These are phyloP conservation scores for Elaphurus davidianus DNA, from an alignment of 2,113 vertebrate genomes.

Conservation along the genomic window DNA sequence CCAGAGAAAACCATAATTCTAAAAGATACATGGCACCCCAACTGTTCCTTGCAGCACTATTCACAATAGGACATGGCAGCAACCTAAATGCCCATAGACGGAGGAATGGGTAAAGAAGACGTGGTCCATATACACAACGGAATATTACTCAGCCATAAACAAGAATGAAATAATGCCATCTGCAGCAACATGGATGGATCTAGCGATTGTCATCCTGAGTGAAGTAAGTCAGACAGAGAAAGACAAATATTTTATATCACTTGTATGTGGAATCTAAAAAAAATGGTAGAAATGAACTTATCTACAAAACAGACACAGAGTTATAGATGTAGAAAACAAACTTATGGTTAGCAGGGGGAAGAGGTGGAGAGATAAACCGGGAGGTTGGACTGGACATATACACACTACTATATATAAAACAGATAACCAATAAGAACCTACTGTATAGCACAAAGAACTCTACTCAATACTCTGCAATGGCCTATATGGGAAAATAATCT, in stretches of 20 bases:
- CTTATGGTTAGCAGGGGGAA: background rate
- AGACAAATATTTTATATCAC: background rate
- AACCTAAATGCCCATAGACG: background rate
- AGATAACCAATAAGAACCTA: background rate
- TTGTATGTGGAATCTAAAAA: background rate
- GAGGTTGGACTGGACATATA: background rate
- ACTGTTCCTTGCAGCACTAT: background rate
- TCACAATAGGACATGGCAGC: background rate
- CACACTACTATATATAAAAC: background rate
- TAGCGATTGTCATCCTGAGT: background rate
- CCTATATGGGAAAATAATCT: background rate
- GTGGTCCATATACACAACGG: background rate
- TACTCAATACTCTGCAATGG: background rate
- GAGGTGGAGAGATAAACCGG: background rate
- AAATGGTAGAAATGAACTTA: background rate
- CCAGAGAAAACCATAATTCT: background rate
- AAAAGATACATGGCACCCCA: background rate
- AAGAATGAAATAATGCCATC: background rate
- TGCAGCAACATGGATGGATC: background rate
- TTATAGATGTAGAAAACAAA: background rate
- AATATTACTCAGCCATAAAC: background rate
- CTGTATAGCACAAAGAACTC: background rate
- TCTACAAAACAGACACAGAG: background rate
- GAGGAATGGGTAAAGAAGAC: background rate
- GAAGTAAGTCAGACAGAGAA: background rate